A percentile compares a stretch with the other conserved stretches of the same genome.
phyloP scores from a whole-genome alignment of 2,797 vertebrate species.

The Ficedula albicollis region DNA sequence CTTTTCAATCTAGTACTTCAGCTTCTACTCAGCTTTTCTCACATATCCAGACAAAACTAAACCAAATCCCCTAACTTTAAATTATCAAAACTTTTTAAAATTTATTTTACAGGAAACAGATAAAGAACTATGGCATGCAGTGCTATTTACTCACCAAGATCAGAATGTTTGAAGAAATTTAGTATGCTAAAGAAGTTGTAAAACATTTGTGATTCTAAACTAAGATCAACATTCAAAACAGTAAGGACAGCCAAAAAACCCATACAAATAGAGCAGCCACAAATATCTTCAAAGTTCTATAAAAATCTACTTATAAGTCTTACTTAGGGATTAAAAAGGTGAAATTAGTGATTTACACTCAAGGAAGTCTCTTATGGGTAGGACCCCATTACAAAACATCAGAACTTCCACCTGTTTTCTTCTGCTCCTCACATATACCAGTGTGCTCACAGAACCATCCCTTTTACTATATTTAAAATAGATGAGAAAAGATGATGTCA shows the following conservation, averaged over 20 bases:
- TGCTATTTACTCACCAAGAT: neutral
- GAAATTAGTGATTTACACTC: neutral
- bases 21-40: neutral
- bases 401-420: neutral
- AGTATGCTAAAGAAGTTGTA: neutral
- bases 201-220: neutral
- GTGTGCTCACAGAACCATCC: neutral
- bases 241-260: neutral
- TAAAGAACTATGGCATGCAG: neutral
- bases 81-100: neutral
- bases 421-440: neutral
- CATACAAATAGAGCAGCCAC: neutral
- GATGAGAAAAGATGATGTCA: neutral
- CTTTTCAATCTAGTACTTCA: neutral
- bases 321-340: neutral
- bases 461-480: neutral
- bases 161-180: neutral
- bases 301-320: neutral
- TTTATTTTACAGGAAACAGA: neutral
- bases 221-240: neutral
- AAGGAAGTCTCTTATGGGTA: neutral
- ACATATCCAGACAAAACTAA: neutral
- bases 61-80: neutral
- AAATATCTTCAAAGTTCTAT: neutral
- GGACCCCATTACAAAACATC: neutral